Percentiles rank a stretch among this genome's conserved stretches.
Evolutionary conservation across 2,113 vertebrate species (phyloP).

Genomic region (Neofelis nebulosa): DNA sequence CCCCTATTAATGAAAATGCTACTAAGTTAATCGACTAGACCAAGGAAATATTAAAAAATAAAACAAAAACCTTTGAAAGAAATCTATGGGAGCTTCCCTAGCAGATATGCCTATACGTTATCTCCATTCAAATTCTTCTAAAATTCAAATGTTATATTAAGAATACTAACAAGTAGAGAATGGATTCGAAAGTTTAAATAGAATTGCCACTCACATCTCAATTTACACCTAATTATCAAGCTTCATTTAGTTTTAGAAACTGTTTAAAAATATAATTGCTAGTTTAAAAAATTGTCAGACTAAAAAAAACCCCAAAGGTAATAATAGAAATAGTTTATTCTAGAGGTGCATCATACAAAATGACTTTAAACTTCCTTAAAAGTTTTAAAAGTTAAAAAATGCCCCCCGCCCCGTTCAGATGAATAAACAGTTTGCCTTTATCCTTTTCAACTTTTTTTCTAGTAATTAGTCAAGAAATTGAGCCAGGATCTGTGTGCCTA

Average conservation of each 20-base stretch:
- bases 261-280: slow-evolving; percentile 79
- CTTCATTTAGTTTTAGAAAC: slow-evolving; percentile 75
- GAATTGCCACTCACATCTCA: slow-evolving; percentile 72
- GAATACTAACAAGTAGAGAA: slow-evolving; percentile 69
- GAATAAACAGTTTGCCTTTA: not conserved
- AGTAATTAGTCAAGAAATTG: slow-evolving; percentile 16
- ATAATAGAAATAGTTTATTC: slow-evolving; percentile 78
- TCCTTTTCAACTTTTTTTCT: not conserved
- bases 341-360: slow-evolving; percentile 45
- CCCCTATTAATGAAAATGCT: slow-evolving; percentile 35
- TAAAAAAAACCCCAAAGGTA: slow-evolving; percentile 45
- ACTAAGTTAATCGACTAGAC: slow-evolving; percentile 5
- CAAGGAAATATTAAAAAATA: slow-evolving; percentile 1
- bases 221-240: slow-evolving; percentile 81
- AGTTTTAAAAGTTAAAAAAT: slow-evolving; percentile 61
- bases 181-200: slow-evolving; percentile 73
- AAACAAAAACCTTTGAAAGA: slow-evolving; percentile 48
- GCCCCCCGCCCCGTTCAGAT: not conserved
- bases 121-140: slow-evolving; percentile 51
- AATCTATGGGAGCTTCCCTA: not conserved
- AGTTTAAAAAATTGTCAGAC: slow-evolving; percentile 69
- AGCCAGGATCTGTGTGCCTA: slow-evolving; percentile 42
- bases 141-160: slow-evolving; percentile 68
- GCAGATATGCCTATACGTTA: not conserved
- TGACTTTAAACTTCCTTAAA: slow-evolving; percentile 59